phyloP scores from a whole-genome alignment of 2,888 invertebrate species.

The Cetonia aurata region DNA sequence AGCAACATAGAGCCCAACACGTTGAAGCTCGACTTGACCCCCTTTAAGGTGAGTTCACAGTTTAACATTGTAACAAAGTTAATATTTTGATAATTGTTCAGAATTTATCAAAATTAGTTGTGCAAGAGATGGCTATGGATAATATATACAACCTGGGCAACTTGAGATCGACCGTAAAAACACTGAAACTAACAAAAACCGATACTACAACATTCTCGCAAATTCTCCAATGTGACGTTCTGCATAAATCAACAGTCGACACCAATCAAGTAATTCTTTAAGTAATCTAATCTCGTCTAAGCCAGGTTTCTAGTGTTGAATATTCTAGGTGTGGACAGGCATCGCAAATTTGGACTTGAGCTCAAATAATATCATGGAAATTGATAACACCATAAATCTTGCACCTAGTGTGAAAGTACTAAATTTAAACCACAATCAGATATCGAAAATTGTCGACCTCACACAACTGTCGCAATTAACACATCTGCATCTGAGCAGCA shows the following conservation, averaged over 20 bases:
- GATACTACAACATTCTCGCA: slow-evolving; percentile 79
- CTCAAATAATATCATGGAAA: slow-evolving; percentile 80
- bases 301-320: too few species aligned
- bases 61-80: neutral
- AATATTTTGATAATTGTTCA: neutral
- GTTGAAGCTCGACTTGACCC: slow-evolving; percentile 83
- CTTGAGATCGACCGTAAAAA: slow-evolving; percentile 74
- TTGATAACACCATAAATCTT: slow-evolving; percentile 85
- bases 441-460: slow-evolving; percentile 81
- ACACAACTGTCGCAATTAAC: slow-evolving; percentile 83
- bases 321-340: slow-evolving; percentile 76
- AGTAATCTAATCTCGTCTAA: too few species aligned
- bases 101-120: slow-evolving; percentile 60
- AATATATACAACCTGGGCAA: slow-evolving; percentile 74
- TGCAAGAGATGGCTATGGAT: slow-evolving; percentile 77
- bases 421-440: slow-evolving; percentile 82
- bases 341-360: slow-evolving; percentile 81
- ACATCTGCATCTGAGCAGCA: slow-evolving; percentile 83
- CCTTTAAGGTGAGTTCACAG: slow-evolving; percentile 75
- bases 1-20: slow-evolving; percentile 89
- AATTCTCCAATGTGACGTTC: slow-evolving; percentile 85
- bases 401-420: slow-evolving; percentile 80
- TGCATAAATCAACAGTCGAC: slow-evolving; percentile 74
- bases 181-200: slow-evolving; percentile 77
- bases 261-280: slow-evolving; percentile 60